phyloP scores from a whole-genome alignment of 2,797 vertebrate species.

The Gambelia wislizenii region DNA sequence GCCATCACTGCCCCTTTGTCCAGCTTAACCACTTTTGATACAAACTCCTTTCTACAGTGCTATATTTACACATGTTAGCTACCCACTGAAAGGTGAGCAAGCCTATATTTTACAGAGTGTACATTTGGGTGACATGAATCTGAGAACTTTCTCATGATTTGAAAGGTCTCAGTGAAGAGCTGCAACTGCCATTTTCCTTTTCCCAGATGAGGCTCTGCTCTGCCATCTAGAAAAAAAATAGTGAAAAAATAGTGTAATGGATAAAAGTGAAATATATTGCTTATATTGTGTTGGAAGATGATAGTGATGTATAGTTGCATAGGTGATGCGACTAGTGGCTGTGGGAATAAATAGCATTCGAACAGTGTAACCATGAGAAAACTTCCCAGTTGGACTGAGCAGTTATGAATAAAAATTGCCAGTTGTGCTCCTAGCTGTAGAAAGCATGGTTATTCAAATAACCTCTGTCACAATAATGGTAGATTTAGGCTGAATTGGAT shows the following conservation, averaged over 20 bases:
- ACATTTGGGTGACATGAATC: background rate
- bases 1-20: background rate
- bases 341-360: background rate
- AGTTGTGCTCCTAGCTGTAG: background rate
- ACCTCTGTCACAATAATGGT: background rate
- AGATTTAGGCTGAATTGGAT: background rate
- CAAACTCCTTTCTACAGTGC: background rate
- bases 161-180: background rate
- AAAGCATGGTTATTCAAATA: background rate
- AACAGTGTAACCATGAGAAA: background rate
- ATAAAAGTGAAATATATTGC: slow-evolving; percentile 18
- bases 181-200: too few relatives aligned
- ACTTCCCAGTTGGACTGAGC: background rate
- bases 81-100: background rate
- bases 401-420: background rate
- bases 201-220: too few relatives aligned
- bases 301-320: slow-evolving; percentile 34
- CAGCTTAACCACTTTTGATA: background rate
- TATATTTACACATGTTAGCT: background rate
- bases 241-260: background rate
- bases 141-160: background rate
- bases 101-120: background rate
- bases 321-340: slow-evolving; percentile 34
- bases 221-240: too few relatives aligned
- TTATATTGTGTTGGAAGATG: slow-evolving; percentile 52